Conservation (phyloP, 2,113 vertebrate genomes). For the Amphiprion percula region DNA sequence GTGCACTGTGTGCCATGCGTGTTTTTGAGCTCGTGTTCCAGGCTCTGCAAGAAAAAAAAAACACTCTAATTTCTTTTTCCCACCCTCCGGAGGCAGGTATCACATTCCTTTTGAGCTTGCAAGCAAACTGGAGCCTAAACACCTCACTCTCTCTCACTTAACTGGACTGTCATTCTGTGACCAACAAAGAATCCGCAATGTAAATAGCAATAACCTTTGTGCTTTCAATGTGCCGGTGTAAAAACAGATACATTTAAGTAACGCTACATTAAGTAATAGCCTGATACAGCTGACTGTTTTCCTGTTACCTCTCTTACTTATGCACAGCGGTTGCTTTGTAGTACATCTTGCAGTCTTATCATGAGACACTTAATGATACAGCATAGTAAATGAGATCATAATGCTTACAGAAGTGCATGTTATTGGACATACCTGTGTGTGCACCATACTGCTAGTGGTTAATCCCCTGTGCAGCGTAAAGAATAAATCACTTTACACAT, state of each 20-base stretch:
- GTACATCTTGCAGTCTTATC: background rate
- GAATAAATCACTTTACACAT: background rate
- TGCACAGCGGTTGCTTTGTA: background rate
- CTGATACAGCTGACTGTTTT: background rate
- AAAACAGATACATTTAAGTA: background rate
- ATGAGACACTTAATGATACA: constrained; percentile 13
- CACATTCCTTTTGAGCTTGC: constrained; percentile 40
- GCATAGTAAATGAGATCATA: constrained; percentile 11
- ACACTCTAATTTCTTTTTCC: background rate
- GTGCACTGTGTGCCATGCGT: constrained; percentile 20
- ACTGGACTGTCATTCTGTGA: constrained; percentile 27
- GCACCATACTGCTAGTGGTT: background rate
- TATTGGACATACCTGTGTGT: background rate
- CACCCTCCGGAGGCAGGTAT: constrained; percentile 30
- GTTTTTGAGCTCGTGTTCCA: constrained; percentile 24
- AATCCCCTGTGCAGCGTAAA: background rate
- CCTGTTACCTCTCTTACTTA: background rate
- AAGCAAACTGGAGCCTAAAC: constrained; percentile 44
- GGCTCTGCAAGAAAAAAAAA: constrained; percentile 39
- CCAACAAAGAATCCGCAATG: constrained; percentile 5
- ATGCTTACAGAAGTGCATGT: background rate
- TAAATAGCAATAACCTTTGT: constrained; percentile 17
- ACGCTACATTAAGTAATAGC: background rate
- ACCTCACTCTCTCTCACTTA: constrained; percentile 50
- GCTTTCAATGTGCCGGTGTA: background rate